phyloP scores from a whole-genome alignment of 2,113 vertebrate genomes.

The Boulengeromyrus knoepffleri region DNA sequence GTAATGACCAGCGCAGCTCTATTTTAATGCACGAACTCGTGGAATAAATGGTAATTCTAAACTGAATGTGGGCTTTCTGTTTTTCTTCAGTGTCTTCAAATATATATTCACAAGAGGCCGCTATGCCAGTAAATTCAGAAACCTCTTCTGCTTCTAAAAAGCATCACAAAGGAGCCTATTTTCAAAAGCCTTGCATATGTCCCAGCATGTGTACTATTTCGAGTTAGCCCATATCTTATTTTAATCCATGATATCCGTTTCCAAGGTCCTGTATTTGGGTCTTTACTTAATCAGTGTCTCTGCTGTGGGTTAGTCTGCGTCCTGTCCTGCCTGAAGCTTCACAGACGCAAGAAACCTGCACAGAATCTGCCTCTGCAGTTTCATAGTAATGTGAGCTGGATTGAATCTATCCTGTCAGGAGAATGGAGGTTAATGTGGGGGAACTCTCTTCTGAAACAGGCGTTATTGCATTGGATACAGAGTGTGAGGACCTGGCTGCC shows the following conservation, averaged over 20 bases:
- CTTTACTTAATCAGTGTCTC: slow-evolving; percentile 41
- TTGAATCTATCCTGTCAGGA: background rate
- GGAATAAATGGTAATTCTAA: background rate
- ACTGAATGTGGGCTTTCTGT: background rate
- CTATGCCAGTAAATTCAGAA: too few species aligned
- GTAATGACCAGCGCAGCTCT: background rate
- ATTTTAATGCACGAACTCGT: background rate
- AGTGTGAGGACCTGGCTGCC: slow-evolving; percentile 5
- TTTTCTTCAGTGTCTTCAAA: background rate
- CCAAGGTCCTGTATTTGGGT: slow-evolving; percentile 47
- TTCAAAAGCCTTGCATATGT: background rate
- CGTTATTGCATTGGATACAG: slow-evolving; percentile 27
- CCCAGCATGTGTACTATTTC: slow-evolving; percentile 18
- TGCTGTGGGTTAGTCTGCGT: slow-evolving; percentile 38
- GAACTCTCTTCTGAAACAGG: slow-evolving; percentile 12
- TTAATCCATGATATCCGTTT: slow-evolving; percentile 49
- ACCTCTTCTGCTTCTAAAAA: background rate
- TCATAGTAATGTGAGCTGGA: background rate
- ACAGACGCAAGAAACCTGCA: background rate
- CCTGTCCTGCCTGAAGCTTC: background rate
- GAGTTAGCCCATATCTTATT: slow-evolving; percentile 46
- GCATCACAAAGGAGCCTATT: background rate
- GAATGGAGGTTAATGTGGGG: background rate
- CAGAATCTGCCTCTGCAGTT: background rate
- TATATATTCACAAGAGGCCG: background rate